Conservation (phyloP, 2,113 vertebrate genomes). For the Corapipo altera region DNA sequence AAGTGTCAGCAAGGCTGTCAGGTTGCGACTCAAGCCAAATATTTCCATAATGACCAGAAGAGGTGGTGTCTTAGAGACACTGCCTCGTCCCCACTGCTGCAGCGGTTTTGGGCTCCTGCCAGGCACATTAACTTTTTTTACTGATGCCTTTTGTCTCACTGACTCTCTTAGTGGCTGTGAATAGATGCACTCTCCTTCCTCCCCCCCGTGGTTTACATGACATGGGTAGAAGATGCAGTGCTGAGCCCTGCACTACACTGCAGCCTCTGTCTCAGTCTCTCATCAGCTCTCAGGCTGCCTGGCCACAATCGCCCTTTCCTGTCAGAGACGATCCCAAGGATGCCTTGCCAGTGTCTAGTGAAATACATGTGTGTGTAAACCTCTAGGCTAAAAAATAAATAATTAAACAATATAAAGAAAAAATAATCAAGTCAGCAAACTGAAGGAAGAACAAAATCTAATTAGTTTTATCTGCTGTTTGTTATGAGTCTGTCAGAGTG, state of each 20-base stretch:
- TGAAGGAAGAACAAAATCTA: constrained; percentile 28
- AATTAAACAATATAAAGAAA: constrained; percentile 61
- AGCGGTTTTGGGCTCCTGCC: constrained; percentile 31
- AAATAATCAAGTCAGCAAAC: constrained; percentile 70
- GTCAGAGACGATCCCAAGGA: constrained; percentile 1
- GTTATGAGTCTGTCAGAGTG: constrained; percentile 1
- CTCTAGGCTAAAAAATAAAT: constrained; percentile 68
- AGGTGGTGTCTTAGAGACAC: not conserved
- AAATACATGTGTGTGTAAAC: not conserved
- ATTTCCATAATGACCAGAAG: constrained; percentile 1
- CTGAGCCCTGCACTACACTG: constrained; percentile 47
- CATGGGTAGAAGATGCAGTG: constrained; percentile 8
- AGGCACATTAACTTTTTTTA: constrained; percentile 48
- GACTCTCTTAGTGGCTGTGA: constrained; percentile 22
- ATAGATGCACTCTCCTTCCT: not conserved
- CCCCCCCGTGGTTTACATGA: not conserved
- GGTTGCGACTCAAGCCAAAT: constrained; percentile 23
- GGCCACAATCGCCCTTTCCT: constrained; percentile 51
- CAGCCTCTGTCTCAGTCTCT: constrained; percentile 56
- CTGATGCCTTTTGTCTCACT: constrained; percentile 44
- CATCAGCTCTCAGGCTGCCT: not conserved
- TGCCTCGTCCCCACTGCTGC: not conserved
- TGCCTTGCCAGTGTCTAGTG: not conserved
- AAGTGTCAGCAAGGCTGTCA: constrained; percentile 27
- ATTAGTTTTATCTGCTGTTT: constrained; percentile 36